A percentile compares a stretch with the other conserved stretches of the same genome.
These are phyloP conservation scores for Hartigia nigra DNA, from an alignment of 2,888 invertebrate species.

Conservation along the genomic window DNA sequence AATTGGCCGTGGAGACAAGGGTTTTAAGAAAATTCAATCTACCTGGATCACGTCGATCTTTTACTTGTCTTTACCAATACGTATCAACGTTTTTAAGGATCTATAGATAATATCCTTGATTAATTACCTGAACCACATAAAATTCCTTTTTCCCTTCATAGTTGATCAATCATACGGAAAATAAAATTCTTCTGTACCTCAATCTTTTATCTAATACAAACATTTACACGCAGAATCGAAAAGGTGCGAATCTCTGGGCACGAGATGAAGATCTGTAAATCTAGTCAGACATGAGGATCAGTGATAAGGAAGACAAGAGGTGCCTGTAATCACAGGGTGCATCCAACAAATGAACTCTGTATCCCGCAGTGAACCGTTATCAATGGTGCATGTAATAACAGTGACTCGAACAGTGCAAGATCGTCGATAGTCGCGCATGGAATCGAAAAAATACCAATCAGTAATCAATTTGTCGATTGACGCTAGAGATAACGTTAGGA, in stretches of 20 bases:
- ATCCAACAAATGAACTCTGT: not conserved
- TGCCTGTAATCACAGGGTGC: not conserved
- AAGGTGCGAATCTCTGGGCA: not conserved
- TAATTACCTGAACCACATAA: not conserved
- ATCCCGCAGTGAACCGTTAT: not conserved
- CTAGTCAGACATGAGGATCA: not conserved
- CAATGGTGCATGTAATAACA: not conserved
- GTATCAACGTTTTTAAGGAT: not conserved
- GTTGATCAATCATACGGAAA: not conserved
- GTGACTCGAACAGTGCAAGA: not conserved
- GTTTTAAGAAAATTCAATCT: conserved; percentile 2
- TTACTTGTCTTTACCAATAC: not conserved
- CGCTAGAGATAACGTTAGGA: conserved; percentile 31
- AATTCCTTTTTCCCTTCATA: not conserved
- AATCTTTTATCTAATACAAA: not conserved
- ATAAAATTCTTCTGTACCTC: not conserved
- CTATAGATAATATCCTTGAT: not conserved
- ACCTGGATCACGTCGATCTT: not conserved
- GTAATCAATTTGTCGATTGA: conserved; percentile 36
- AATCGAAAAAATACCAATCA: not conserved
- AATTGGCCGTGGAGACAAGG: conserved; percentile 48
- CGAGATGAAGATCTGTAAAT: not conserved
- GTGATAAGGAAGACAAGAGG: not conserved
- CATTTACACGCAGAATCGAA: not conserved
- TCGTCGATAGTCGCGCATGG: not conserved